Evolutionary conservation across 30 jellyfish, hydroid and myxozoan genomes (phyloP), one percentile per base, ranked within the genome.

Genomic region (Sanderia malayensis): DNA sequence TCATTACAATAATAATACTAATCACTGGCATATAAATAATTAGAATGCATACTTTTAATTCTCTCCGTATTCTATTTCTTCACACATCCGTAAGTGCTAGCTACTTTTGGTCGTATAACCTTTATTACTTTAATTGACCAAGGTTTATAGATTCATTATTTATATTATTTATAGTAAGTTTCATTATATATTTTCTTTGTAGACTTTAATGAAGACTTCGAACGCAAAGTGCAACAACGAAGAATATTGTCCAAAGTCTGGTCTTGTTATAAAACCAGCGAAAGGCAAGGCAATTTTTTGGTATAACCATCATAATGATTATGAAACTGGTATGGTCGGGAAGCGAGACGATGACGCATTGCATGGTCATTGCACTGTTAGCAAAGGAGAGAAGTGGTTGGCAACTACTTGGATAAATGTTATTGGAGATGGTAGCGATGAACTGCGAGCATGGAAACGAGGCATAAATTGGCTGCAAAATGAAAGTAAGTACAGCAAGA

Each of bases 361-460:
- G 77, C 61, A 23, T 53, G 96, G 95, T 22, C 96, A 93, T 76
- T 93, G 99, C 62, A 95, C 88, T 4, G 97, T 93, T 22, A 45
- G 26, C 0, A 76, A 71, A 49, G 99, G 96, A 1, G 95, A 46
- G 11, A 86, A 93, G 49, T 93, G 99, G 99, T 44, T 78, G 15
- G 96, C 99, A 0, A 79, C 95, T 13, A 66, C 95, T 20, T 68
- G 99, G 95, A 28, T 93, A 2, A 93, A 93, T 74, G 87, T 85
- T 58, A 82, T 93, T 63, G 99, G 99, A 1, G 99, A 93, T 46
- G 99, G 99, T 10, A 91, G 74, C 19, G 58, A 65, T 23, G 89
- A 72, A 28, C 37, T 85, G n/a, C 92, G 99, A 15, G 96, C 99
- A 55, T 93, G 99, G 99, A 86, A 96, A 76, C 82, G 96, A 70